phyloP scores from a whole-genome alignment of 2,888 invertebrate species.

The Tricholauxania praeusta region DNA sequence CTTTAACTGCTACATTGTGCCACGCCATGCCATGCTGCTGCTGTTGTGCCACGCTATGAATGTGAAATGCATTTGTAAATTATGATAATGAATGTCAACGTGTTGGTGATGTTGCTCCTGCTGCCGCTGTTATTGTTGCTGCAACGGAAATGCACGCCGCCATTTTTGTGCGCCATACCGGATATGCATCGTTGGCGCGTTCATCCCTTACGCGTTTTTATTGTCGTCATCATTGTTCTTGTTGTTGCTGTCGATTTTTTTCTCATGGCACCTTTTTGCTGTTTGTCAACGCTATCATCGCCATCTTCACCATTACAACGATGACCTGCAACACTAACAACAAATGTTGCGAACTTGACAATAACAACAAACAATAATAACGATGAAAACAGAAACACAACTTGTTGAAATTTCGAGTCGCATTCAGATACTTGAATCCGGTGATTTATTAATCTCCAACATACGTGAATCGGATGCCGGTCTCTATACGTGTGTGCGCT shows the following conservation, averaged over 20 bases:
- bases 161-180: slow-evolving; percentile 11
- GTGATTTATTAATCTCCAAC: slow-evolving; percentile 89
- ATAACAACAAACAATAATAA: slow-evolving; percentile 46
- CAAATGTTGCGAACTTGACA: slow-evolving; percentile 26
- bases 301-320: slow-evolving; percentile 26
- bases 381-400: slow-evolving; percentile 70
- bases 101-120: slow-evolving; percentile 36
- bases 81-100: slow-evolving; percentile 40
- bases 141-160: slow-evolving; percentile 24
- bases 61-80: slow-evolving; percentile 39
- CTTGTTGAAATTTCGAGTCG: slow-evolving; percentile 79
- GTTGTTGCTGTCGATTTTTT: slow-evolving; percentile 16
- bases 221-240: slow-evolving; percentile 9
- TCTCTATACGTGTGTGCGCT: slow-evolving; percentile 87
- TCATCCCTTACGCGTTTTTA: slow-evolving; percentile 20
- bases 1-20: neutral
- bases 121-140: slow-evolving; percentile 28
- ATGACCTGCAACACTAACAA: slow-evolving; percentile 26
- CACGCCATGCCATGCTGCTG: neutral
- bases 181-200: slow-evolving; percentile 34
- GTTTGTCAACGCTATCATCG: slow-evolving; percentile 2
- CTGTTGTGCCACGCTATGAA: slow-evolving; percentile 28
- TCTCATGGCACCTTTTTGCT: slow-evolving; percentile 13
- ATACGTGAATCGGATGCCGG: slow-evolving; percentile 88
- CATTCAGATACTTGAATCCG: slow-evolving; percentile 86